These are phyloP conservation scores for Cyprinella venusta DNA, from an alignment of 2,797 vertebrate genomes.

Conservation along the genomic window DNA sequence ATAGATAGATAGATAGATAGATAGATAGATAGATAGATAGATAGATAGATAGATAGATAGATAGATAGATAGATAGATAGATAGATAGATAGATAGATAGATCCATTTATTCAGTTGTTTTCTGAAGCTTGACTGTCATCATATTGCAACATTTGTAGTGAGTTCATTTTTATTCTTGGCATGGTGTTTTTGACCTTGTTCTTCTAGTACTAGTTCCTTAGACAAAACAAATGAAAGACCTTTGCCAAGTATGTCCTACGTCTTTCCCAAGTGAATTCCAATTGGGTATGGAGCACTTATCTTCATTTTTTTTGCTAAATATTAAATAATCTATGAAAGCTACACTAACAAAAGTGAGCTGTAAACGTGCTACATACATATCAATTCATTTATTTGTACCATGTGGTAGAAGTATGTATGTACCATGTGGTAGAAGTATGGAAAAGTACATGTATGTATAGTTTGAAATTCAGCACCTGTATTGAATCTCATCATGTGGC, in stretches of 20 bases:
- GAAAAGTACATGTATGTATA: not conserved
- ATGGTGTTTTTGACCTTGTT: not conserved
- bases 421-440: not conserved
- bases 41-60: not conserved
- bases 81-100: not conserved
- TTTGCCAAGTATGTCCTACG: not conserved
- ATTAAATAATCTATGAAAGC: not conserved
- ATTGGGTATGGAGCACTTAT: not conserved
- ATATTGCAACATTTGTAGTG: not conserved
- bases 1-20: no score
- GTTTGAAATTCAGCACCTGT: not conserved
- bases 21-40: no score
- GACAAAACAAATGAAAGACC: slow-evolving; percentile 11
- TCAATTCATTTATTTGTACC: not conserved
- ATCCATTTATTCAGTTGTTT: not conserved
- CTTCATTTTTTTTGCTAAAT: not conserved
- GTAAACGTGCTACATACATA: not conserved
- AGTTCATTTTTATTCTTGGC: not conserved
- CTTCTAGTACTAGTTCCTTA: not conserved
- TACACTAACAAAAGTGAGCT: not conserved
- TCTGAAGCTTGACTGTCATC: not conserved
- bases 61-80: not conserved
- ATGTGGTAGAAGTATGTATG: no score
- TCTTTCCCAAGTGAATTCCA: not conserved
- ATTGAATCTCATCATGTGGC: no score